phyloP scores from a whole-genome alignment of 2,797 vertebrate genomes.

The Astyanax mexicanus region DNA sequence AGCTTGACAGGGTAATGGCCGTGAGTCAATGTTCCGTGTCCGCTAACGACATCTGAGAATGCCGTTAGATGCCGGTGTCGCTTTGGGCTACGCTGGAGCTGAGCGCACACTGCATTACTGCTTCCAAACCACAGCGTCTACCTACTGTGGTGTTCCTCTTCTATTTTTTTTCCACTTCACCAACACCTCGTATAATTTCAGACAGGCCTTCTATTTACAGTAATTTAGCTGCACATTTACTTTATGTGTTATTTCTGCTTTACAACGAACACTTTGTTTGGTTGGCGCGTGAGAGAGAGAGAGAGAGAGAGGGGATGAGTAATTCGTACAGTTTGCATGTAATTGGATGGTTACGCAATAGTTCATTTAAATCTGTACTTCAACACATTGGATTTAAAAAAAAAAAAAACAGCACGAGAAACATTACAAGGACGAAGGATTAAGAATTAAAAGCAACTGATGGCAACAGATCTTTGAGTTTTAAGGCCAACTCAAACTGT shows the following conservation, averaged over 20 bases:
- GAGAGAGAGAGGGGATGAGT: not conserved
- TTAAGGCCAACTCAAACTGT: too few species aligned
- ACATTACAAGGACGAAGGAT: too few species aligned
- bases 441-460: too few species aligned
- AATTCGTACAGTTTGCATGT: not conserved
- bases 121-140: slow-evolving; percentile 58
- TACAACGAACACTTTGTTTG: slow-evolving; percentile 37
- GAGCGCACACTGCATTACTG: slow-evolving; percentile 65
- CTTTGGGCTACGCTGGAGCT: slow-evolving; percentile 71
- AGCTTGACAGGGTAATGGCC: slow-evolving; percentile 39
- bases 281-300: not conserved
- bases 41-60: slow-evolving; percentile 76
- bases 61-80: slow-evolving; percentile 71
- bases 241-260: slow-evolving; percentile 47
- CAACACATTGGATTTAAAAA: not conserved
- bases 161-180: slow-evolving; percentile 66
- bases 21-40: slow-evolving; percentile 68
- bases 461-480: too few species aligned
- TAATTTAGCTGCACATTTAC: slow-evolving; percentile 60
- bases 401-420: not conserved
- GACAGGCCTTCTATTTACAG: slow-evolving; percentile 59
- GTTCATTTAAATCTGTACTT: not conserved
- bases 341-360: slow-evolving; percentile 17
- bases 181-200: slow-evolving; percentile 70
- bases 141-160: slow-evolving; percentile 48